A percentile compares a stretch with the other conserved stretches of the same genome.
Conservation (phyloP, 37 sponge, comb jelly and placozoan species). For the Cliona cf. orientalis region DNA sequence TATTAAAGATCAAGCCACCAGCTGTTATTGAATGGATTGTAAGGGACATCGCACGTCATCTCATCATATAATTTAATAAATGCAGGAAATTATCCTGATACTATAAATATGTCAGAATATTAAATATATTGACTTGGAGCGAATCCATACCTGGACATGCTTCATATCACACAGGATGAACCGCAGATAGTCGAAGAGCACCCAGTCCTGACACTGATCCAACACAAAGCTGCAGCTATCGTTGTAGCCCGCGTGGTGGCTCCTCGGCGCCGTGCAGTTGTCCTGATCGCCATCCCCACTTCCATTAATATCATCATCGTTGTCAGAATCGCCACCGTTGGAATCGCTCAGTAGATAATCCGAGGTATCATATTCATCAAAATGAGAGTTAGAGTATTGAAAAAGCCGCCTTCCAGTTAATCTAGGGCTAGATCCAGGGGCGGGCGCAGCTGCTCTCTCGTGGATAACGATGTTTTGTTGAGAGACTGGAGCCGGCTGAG, state of each 20-base stretch:
- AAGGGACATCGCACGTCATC: background rate
- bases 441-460: no score
- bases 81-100: background rate
- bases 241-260: constrained; percentile 27
- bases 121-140: no score
- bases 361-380: background rate
- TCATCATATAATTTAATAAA: background rate
- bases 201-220: constrained; percentile 44
- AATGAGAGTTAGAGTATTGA: background rate
- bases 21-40: background rate
- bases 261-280: constrained; percentile 24
- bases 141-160: constrained; percentile 50
- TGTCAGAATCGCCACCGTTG: background rate
- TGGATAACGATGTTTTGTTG: background rate
- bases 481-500: background rate
- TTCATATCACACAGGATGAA: constrained; percentile 63
- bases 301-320: constrained; percentile 1
- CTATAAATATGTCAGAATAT: background rate
- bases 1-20: background rate
- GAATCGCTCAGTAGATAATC: background rate
- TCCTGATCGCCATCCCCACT: constrained; percentile 1
- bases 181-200: constrained; percentile 68
- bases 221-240: constrained; percentile 59
- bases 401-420: background rate
- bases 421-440: no score